Conservation (phyloP, 1,140 invertebrate genomes). For the Propsilocerus akamusi region DNA sequence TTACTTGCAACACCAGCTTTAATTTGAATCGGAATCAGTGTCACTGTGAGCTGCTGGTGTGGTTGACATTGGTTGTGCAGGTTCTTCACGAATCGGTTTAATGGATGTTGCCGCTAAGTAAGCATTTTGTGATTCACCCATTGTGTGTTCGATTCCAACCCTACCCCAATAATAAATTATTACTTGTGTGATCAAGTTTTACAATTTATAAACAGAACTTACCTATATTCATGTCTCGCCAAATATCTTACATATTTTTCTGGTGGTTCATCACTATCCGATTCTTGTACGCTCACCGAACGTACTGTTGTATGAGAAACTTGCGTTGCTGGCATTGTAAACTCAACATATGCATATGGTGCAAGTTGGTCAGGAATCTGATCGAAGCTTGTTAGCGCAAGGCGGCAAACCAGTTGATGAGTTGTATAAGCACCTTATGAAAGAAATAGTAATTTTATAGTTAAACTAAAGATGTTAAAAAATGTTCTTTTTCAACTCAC, state of each 20-base stretch:
- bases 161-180: slow-evolving; percentile 24
- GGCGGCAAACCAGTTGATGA: slow-evolving; percentile 79
- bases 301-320: slow-evolving; percentile 92
- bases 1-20: slow-evolving; percentile 12
- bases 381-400: slow-evolving; percentile 92
- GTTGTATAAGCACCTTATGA: slow-evolving; percentile 84
- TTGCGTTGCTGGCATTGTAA: slow-evolving; percentile 97
- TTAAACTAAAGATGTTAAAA: background rate
- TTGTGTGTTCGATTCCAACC: slow-evolving; percentile 68
- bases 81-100: slow-evolving; percentile 25
- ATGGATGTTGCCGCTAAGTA: slow-evolving; percentile 49
- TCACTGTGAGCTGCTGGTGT: slow-evolving; percentile 32
- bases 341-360: slow-evolving; percentile 80
- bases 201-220: slow-evolving; percentile 15
- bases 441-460: slow-evolving; percentile 10
- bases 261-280: slow-evolving; percentile 80
- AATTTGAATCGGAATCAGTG: slow-evolving; percentile 29
- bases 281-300: slow-evolving; percentile 79
- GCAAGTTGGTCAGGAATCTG: slow-evolving; percentile 87
- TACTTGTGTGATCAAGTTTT: background rate
- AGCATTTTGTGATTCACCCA: slow-evolving; percentile 51
- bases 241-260: slow-evolving; percentile 97
- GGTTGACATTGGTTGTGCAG: slow-evolving; percentile 19
- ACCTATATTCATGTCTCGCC: slow-evolving; percentile 91
- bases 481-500: slow-evolving; percentile 27